phyloP scores from a whole-genome alignment of 2,888 invertebrate genomes.

The Pseudolycoriella hygida region DNA sequence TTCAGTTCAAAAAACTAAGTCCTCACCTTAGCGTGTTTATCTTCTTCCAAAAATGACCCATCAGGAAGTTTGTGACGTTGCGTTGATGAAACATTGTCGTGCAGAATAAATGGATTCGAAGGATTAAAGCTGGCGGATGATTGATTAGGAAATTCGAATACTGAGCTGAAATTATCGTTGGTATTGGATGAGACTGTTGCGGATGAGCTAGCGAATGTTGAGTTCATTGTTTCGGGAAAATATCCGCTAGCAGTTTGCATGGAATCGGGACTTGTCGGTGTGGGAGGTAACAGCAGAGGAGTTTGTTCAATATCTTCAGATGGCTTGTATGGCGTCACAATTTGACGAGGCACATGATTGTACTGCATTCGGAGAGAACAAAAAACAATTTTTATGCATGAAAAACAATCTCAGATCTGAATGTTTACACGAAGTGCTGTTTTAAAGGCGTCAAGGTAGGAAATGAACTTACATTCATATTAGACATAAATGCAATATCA shows the following conservation, averaged over 20 bases:
- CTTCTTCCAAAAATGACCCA: background rate
- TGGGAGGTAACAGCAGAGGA: constrained; percentile 39
- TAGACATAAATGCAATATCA: constrained; percentile 51
- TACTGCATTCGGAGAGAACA: constrained; percentile 35
- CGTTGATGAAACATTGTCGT: background rate
- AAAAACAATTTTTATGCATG: too few relatives aligned
- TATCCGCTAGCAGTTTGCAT: constrained; percentile 29
- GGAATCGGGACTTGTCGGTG: constrained; percentile 29
- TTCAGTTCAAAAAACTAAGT: too few relatives aligned
- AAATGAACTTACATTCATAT: constrained; percentile 22
- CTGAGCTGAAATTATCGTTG: constrained; percentile 17
- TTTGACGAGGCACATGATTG: constrained; percentile 68
- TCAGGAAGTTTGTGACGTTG: too few relatives aligned
- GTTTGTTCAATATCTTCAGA: constrained; percentile 64
- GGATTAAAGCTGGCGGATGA: constrained; percentile 8
- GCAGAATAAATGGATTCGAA: constrained; percentile 24
- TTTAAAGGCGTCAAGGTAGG: too few relatives aligned
- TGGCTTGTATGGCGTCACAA: constrained; percentile 77
- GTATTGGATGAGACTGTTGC: constrained; percentile 22
- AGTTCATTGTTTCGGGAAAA: constrained; percentile 23
- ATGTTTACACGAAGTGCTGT: too few relatives aligned
- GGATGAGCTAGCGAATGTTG: constrained; percentile 26
- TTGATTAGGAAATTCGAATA: constrained; percentile 22
- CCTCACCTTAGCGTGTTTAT: constrained; percentile 3
- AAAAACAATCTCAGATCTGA: too few relatives aligned